Evolutionary conservation across 2,113 vertebrate species (phyloP).

Genomic region (Hypomesus transpacificus): DNA sequence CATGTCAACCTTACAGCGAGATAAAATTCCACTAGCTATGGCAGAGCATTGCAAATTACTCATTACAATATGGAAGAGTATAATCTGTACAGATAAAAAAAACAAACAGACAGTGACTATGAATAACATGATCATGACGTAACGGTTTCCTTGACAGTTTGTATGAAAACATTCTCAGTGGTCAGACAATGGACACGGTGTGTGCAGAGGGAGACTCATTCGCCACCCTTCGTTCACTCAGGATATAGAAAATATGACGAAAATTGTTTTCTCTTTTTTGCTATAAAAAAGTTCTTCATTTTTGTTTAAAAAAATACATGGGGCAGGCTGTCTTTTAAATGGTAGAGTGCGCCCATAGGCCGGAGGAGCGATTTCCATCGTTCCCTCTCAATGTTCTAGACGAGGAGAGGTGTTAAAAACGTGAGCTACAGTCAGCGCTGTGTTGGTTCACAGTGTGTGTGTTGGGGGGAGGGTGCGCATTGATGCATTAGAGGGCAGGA

Average conservation of each 20-base stretch:
- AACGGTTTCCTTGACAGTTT: constrained; percentile 49
- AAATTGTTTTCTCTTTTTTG: constrained; percentile 33
- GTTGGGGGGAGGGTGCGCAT: neutral
- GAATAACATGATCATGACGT: constrained; percentile 51
- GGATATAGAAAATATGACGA: constrained; percentile 27
- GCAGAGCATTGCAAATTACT: constrained; percentile 32
- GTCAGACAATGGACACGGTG: constrained; percentile 71
- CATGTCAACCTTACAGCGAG: constrained; percentile 43
- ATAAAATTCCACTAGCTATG: constrained; percentile 41
- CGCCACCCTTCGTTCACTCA: constrained; percentile 61
- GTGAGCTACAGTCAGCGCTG: constrained; percentile 70
- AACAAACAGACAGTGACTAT: constrained; percentile 43
- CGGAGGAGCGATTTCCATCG: constrained; percentile 7
- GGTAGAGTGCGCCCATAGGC: constrained; percentile 74
- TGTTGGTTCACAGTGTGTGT: constrained; percentile 79
- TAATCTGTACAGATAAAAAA: constrained; percentile 59
- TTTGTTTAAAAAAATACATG: constrained; percentile 48
- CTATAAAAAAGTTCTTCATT: constrained; percentile 55
- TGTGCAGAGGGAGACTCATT: constrained; percentile 57
- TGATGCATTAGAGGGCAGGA: neutral
- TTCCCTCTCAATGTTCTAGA: constrained; percentile 46
- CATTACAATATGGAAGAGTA: constrained; percentile 50
- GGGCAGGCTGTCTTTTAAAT: constrained; percentile 68
- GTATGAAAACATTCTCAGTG: constrained; percentile 82
- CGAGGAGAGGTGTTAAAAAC: constrained; percentile 52